Evolutionary conservation across 2,888 invertebrate genomes (phyloP).

Genomic region (Calephelis perditalis): DNA sequence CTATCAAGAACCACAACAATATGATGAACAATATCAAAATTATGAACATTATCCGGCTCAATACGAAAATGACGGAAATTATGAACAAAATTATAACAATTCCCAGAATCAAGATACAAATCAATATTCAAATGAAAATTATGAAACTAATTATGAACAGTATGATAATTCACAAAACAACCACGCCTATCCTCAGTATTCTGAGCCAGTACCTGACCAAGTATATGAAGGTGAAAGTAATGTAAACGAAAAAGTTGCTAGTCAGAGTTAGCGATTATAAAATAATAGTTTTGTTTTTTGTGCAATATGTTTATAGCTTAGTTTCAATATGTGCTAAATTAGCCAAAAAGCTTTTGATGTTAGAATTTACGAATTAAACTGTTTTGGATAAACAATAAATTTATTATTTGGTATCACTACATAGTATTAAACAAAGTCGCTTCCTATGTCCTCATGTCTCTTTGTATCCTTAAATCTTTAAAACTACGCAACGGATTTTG

Average conservation of each 20-base stretch:
- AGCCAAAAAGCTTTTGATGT: conserved; percentile 20
- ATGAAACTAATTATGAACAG: conserved; percentile 1
- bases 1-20: conserved; percentile 42
- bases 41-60: conserved; percentile 53
- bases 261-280: conserved; percentile 37
- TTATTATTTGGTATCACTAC: background rate
- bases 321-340: conserved; percentile 23
- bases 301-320: conserved; percentile 57
- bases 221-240: conserved; percentile 35
- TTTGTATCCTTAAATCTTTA: no score
- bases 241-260: conserved; percentile 43
- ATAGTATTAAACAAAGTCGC: no score
- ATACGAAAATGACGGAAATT: conserved; percentile 47
- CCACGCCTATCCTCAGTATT: conserved; percentile 31
- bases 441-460: no score
- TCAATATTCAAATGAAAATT: conserved; percentile 34
- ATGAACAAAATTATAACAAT: conserved; percentile 49
- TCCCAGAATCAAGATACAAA: conserved; percentile 35
- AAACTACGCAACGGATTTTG: no score
- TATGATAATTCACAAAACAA: conserved; percentile 15
- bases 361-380: conserved; percentile 17
- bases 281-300: conserved; percentile 36
- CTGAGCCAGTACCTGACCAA: conserved; percentile 27
- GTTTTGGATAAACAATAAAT: conserved; percentile 27
- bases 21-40: conserved; percentile 51